Evolutionary conservation across 2,113 vertebrate genomes (phyloP).

Genomic region (Dromiciops gliroides): DNA sequence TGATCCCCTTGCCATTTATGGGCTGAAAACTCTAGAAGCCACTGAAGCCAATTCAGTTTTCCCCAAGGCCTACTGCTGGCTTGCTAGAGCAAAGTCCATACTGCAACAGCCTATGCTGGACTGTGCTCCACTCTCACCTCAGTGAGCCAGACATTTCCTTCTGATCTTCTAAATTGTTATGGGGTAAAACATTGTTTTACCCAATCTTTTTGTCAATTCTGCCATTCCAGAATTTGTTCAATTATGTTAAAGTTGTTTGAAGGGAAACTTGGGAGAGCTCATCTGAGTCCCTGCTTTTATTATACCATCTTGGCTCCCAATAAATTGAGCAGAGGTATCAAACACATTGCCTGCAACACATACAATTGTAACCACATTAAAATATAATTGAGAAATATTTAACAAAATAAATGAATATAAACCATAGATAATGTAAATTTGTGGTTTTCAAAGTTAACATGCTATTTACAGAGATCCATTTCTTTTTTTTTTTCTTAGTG

Average conservation of each 20-base stretch:
- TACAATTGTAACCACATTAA: not conserved
- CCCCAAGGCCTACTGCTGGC: not conserved
- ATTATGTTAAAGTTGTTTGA: not conserved
- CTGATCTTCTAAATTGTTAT: not conserved
- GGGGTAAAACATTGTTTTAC: not conserved
- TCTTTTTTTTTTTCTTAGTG: no score
- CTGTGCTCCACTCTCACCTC: not conserved
- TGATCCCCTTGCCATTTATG: not conserved
- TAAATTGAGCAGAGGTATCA: not conserved
- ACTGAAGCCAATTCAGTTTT: not conserved
- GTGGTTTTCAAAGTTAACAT: not conserved
- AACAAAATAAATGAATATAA: not conserved
- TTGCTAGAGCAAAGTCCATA: not conserved
- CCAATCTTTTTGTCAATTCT: not conserved
- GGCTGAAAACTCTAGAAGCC: not conserved
- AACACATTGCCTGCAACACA: not conserved
- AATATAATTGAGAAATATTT: not conserved
- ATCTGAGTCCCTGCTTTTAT: not conserved
- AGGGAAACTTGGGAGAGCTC: not conserved
- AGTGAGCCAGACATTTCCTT: not conserved
- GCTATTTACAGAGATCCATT: not conserved
- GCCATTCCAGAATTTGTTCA: not conserved
- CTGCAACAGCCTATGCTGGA: not conserved
- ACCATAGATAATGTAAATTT: not conserved
- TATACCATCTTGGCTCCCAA: not conserved